Base-by-base conservation (phyloP, 2,113 vertebrate species). In the Mustela lutreola region DNA sequence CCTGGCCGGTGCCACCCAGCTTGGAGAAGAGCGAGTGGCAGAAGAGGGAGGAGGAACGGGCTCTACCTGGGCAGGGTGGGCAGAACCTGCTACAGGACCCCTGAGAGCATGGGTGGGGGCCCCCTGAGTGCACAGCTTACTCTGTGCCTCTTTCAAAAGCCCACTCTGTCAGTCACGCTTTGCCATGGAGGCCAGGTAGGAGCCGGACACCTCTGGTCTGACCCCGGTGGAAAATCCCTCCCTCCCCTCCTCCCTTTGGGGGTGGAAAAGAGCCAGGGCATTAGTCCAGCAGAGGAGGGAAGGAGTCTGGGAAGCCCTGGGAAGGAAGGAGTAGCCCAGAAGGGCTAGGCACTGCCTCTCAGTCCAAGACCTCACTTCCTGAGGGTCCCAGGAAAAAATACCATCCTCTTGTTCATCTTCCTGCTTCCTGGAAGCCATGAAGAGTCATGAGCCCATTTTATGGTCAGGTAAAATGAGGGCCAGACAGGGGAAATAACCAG, bases 131-230 rank as follows among this genome's bases (percentile, higher is more conserved):
- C 12, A 24, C 39, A 28, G 70, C 53, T 79, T 4, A 5, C 53
- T 89, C 28, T 22, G 53, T 22, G 71, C 15, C 79, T 94, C 45
- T 82, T 95, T 79, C 53, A 60, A 31, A 95, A 91, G 21, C 28
- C 26, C 42, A 50, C 33, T 36, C 80, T 14, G 6, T 14, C 28
- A 31, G 60, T 62, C n/a, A 22, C 0, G 1, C 36, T 78, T 63
- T 80, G 45, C 39, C 62, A 63, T 18, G 33, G 18, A 33, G 39
- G 2, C 12, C 1, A 42, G 42, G 19, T 18, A 14, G 94, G 83
- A 4, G 0, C 22, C 7, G 22, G 36, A 65, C 33, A 50, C 11
- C 67, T 75, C 63, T 58, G n/a, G 16, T n/a, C 36, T 62, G n/a
- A 15, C 82, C 65, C 50, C 31, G 7, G 28, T 33, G 76, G 26